Percentiles rank a stretch among this genome's conserved stretches.
Conservation (phyloP, 2,888 invertebrate genomes). For the Sinohyriopsis cumingii region DNA sequence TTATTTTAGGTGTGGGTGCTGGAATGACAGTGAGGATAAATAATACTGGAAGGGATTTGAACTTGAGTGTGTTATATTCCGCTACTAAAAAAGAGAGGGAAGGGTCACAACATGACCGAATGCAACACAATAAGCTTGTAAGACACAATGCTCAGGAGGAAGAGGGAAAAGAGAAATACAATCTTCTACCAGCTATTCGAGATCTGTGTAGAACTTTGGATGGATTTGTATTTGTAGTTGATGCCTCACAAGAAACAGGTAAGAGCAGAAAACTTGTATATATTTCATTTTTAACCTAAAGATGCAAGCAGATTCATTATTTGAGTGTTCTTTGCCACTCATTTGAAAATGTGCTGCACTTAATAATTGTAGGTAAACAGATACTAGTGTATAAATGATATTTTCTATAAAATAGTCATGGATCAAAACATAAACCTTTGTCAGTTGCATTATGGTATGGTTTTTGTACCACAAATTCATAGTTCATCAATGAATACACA, state of each 20-base stretch:
- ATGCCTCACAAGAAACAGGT: conserved; percentile 45
- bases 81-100: conserved; percentile 52
- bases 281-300: background rate
- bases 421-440: no score
- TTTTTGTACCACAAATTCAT: no score
- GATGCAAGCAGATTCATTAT: background rate
- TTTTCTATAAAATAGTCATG: no score
- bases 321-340: no score
- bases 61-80: conserved; percentile 60
- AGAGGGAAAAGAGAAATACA: conserved; percentile 36
- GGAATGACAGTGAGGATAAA: conserved; percentile 55
- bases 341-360: no score
- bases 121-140: conserved; percentile 49
- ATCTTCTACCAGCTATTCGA: conserved; percentile 58
- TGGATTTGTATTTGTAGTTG: conserved; percentile 68
- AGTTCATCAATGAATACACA: no score
- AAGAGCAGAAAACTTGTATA: conserved; percentile 33
- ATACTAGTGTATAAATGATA: no score
- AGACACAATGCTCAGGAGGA: conserved; percentile 15
- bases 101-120: conserved; percentile 33
- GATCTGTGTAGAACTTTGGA: conserved; percentile 65
- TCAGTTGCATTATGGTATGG: no score
- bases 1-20: conserved; percentile 55
- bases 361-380: no score
- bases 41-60: conserved; percentile 42